Conservation (phyloP, 2,888 invertebrate genomes). For the Drosophila hawaiiensis region DNA sequence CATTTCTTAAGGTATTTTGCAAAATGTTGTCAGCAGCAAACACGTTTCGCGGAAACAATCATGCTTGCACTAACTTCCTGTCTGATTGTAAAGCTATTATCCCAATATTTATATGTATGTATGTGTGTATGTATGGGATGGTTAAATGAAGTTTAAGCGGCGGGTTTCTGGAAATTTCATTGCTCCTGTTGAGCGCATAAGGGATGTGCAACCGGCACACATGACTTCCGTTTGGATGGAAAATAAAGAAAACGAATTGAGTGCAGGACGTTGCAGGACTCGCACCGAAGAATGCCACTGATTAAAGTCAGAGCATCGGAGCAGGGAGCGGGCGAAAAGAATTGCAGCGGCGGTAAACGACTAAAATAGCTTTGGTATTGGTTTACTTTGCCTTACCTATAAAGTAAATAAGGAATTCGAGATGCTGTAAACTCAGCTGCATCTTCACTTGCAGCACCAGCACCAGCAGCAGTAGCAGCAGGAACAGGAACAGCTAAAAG, state of each 20-base stretch:
- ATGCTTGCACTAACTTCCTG: constrained; percentile 77
- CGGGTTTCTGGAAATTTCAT: constrained; percentile 21
- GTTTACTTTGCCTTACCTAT: constrained; percentile 61
- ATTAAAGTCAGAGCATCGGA: constrained; percentile 61
- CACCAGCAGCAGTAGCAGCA: not conserved
- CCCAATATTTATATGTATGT: constrained; percentile 19
- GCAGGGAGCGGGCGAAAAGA: constrained; percentile 22
- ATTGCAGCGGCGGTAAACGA: constrained; percentile 57
- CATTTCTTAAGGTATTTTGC: constrained; percentile 24
- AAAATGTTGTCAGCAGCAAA: constrained; percentile 51
- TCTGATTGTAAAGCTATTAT: constrained; percentile 78
- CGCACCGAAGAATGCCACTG: constrained; percentile 72
- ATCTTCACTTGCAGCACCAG: constrained; percentile 11
- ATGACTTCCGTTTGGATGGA: constrained; percentile 71
- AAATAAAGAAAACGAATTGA: constrained; percentile 78
- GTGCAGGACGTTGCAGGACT: constrained; percentile 70
- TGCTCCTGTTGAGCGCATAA: constrained; percentile 54
- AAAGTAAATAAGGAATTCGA: constrained; percentile 77
- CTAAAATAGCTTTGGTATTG: constrained; percentile 73
- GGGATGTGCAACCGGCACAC: constrained; percentile 73
- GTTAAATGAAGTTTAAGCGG: constrained; percentile 53
- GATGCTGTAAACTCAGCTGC: constrained; percentile 45
- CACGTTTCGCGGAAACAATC: constrained; percentile 78
- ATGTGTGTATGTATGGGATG: constrained; percentile 32
- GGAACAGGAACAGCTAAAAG: constrained; percentile 57